Conservation (phyloP, 2,113 vertebrate species). For the Plecturocebus donacophilus region DNA sequence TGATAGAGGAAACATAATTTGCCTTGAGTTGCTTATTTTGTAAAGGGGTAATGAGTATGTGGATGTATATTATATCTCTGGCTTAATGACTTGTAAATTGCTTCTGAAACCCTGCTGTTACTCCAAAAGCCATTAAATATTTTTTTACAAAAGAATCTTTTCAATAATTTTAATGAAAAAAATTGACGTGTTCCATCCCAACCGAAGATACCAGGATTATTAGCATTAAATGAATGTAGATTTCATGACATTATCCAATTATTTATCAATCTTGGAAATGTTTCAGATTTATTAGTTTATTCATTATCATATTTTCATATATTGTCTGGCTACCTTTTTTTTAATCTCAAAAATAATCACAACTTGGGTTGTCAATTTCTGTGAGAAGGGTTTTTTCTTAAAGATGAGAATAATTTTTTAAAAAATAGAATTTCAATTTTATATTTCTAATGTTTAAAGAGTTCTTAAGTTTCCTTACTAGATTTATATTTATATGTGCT, state of each 20-base stretch:
- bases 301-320: background rate
- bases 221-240: background rate
- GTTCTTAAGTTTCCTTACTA: background rate
- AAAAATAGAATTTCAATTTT: background rate
- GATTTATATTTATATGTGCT: background rate
- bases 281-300: background rate
- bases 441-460: background rate
- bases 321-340: background rate
- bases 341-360: background rate
- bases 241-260: background rate
- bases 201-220: background rate
- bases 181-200: background rate
- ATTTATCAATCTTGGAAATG: background rate
- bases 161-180: background rate
- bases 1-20: background rate
- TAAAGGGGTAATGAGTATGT: background rate
- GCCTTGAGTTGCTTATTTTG: background rate
- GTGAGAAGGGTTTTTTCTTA: background rate
- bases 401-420: background rate
- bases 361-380: background rate
- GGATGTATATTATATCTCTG: background rate
- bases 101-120: background rate
- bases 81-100: background rate
- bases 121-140: background rate
- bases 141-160: background rate